phyloP scores from a whole-genome alignment of 2,113 vertebrate species.

The Sorex araneus region DNA sequence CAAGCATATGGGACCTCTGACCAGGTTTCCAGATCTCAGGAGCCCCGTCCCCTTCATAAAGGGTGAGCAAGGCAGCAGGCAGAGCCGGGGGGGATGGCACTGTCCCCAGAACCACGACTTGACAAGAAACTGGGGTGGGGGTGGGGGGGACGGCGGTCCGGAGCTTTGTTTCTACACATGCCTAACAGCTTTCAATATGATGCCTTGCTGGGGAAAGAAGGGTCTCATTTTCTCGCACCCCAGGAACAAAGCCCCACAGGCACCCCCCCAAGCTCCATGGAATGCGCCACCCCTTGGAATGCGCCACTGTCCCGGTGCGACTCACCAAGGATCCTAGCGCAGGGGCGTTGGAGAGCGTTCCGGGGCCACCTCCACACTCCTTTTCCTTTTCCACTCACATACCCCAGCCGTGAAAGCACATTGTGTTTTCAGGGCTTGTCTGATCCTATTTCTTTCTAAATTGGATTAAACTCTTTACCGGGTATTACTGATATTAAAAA shows the following conservation, averaged over 20 bases:
- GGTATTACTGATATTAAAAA: conserved; percentile 86
- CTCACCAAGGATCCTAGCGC: no score
- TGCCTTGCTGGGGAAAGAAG: background rate
- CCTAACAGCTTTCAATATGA: background rate
- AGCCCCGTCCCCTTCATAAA: background rate
- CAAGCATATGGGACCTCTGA: background rate
- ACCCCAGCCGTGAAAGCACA: conserved; percentile 78
- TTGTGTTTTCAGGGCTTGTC: conserved; percentile 81
- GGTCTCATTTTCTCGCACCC: background rate
- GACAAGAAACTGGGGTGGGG: no score
- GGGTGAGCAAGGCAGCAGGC: background rate
- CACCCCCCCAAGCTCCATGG: background rate
- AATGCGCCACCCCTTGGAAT: background rate
- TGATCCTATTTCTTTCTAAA: conserved; percentile 88
- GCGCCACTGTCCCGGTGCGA: no score
- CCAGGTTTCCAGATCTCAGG: background rate
- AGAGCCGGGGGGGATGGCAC: no score
- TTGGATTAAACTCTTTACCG: conserved; percentile 85
- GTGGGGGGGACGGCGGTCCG: background rate
- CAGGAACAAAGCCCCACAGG: background rate
- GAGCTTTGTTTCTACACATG: conserved; percentile 6
- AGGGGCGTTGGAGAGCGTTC: background rate
- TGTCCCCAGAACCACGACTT: no score
- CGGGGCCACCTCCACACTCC: background rate
- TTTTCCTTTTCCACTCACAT: conserved; percentile 23